A percentile compares a stretch with the other conserved stretches of the same genome.
Evolutionary conservation across 2,113 vertebrate genomes (phyloP).

Genomic region (Erinaceus europaeus): DNA sequence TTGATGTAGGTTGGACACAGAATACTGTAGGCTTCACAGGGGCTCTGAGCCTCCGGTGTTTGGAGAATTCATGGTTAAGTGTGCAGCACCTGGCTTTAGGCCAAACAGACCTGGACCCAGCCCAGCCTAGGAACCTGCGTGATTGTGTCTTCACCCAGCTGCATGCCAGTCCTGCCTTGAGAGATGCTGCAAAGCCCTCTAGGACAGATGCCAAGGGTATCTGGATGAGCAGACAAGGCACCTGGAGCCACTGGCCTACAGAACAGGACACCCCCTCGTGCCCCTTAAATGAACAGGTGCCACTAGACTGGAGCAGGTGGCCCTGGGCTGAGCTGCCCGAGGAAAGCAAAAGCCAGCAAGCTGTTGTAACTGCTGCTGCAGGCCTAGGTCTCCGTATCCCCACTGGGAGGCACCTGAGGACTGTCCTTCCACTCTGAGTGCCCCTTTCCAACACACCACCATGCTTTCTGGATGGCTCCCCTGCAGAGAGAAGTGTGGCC

Average conservation of each 20-base stretch:
- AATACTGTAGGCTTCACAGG: neutral
- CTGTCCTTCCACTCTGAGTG: too few species aligned
- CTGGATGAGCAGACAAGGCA: neutral
- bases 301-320: neutral
- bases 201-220: neutral
- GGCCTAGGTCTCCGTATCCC: neutral
- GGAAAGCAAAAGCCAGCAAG: neutral
- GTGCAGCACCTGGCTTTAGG: neutral
- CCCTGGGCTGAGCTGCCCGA: neutral
- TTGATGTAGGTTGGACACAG: neutral
- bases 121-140: neutral
- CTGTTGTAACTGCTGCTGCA: too few species aligned
- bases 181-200: neutral
- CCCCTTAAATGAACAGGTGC: neutral
- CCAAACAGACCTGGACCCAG: neutral
- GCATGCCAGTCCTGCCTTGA: too few species aligned
- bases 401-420: neutral
- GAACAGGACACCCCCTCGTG: too few species aligned
- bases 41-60: neutral
- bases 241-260: neutral
- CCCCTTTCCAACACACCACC: neutral
- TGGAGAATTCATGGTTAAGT: neutral
- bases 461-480: rapidly evolving
- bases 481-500: neutral
- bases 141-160: neutral